Base-by-base conservation (phyloP, 2,888 invertebrate species). In the Tetragonula carbonaria region DNA sequence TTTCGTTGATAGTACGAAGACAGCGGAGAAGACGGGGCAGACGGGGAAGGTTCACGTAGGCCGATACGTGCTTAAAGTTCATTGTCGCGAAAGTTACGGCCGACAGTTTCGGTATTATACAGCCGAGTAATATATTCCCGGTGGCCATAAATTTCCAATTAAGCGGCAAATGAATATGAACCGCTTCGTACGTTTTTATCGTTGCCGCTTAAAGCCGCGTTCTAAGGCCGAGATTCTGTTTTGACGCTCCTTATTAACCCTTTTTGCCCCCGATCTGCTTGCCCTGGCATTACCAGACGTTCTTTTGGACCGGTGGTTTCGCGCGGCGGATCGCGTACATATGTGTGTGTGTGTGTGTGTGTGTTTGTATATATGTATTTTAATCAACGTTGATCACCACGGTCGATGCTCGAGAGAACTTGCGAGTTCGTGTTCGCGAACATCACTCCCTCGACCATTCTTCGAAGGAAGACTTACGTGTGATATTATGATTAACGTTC, bases 161-260 rank as follows among this genome's bases (percentile, higher is more conserved):
- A 89, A 87, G 78, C 80, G 74, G 84, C 78, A 87, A 90, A 90
- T 90, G 87, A 90, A 90, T 87, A 90, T 86, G 87, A 87, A 90
- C 82, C 86, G 83, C 78, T 83, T 78, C 79, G 84, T 84, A 75
- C 70, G 76, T 87, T 86, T 87, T 86, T 87, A 86, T 87, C 84
- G 74, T 62, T 65, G 28, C 21, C 53, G 70, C 57, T 51, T 59
- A 78, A 65, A 78, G 59, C 67, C 21, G 6, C 65, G n/a, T 73
- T 33, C 53, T 79, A 65, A 81, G 74, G 71, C 28, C 4, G 18
- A 28, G 59, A n/a, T 51, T 38, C 55, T 18, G 57, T 75, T 82
- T 53, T 62, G 68, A 67, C 28, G 65, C 59, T 51, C 67, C 68
- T 73, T 80, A 75, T 80, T 67, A 80, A 83, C 75, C 63, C 81